phyloP scores from a whole-genome alignment of 2,113 vertebrate species.

The Oncorhynchus mykiss region DNA sequence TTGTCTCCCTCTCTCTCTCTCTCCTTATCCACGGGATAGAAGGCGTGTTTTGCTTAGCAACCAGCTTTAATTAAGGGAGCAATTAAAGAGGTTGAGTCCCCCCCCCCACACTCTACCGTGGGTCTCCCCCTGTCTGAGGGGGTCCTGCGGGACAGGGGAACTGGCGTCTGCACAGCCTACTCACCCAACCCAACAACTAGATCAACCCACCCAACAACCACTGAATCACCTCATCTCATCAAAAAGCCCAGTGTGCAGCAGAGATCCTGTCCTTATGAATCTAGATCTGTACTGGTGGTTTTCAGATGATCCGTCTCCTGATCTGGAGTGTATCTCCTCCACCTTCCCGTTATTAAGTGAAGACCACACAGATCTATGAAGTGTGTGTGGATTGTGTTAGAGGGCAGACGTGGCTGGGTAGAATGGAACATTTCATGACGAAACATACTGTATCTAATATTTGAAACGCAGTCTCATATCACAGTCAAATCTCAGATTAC shows the following conservation, averaged over 20 bases:
- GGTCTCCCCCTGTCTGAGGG: conserved; percentile 63
- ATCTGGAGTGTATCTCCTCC: background rate
- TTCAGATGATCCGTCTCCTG: background rate
- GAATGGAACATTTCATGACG: no score
- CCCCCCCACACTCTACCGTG: background rate
- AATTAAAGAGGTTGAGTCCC: conserved; percentile 88
- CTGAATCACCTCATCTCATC: conserved; percentile 68
- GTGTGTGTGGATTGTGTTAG: background rate
- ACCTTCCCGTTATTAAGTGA: conserved; percentile 10
- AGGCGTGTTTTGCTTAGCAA: conserved; percentile 91
- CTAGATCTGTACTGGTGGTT: background rate
- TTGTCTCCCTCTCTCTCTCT: conserved; percentile 67
- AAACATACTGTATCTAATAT: no score
- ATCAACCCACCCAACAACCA: conserved; percentile 65
- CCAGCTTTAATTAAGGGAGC: conserved; percentile 90
- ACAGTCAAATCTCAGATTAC: no score
- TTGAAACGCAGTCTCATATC: no score
- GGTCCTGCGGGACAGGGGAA: conserved; percentile 74
- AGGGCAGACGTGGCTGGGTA: background rate
- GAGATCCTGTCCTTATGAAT: conserved; percentile 6
- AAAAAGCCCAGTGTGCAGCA: conserved; percentile 70
- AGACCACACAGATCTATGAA: background rate
- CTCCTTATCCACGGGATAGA: conserved; percentile 70
- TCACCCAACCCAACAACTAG: no score
- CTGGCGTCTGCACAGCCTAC: conserved; percentile 34